Evolutionary conservation across 1,140 invertebrate species (phyloP), one percentile per base, ranked within the genome.

Genomic region (Zaprionus lachaisei): DNA sequence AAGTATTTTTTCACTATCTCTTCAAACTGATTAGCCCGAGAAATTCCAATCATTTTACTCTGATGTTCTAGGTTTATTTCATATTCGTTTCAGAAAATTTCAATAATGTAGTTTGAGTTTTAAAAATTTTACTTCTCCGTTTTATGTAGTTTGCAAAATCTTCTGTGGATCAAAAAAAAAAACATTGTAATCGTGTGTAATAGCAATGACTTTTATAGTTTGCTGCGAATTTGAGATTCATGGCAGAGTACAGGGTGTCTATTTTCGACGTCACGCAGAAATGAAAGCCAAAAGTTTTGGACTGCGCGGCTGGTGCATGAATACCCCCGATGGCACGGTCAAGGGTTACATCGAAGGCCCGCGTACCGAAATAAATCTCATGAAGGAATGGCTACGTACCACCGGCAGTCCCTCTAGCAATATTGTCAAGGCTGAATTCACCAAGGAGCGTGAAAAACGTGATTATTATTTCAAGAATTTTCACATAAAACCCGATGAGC

Each of bases 301-400:
- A 3, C 55, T 87, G 11, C 70, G 80, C 1, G 83, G 83, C 28
- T 87, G 83, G 77, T 87, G 83, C 64, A 83, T 72, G 72, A 83
- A 87, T 12, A 83, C 83, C 5, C n/a, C 37, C 0, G 4, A 58
- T 4, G 78, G 80, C 24, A 87, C 83, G 0, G 83, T 87, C 7
- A 74, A 57, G 49, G 83, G 83, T n/a, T 87, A 87, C 55, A 80
- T 87, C 11, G 83, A 87, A 22, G 83, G 83, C 1, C 83, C 77
- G 0, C 56, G 44, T n/a, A 51, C 20, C 15, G 80, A 83, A 55
- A 31, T 87, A 14, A 47, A 80, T 11, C 73, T 89, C 9, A 87
- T 87, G 83, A 87, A 78, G 44, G 84, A 89, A 15, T 87, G 83
- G 83, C 80, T 87, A 7, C 61, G 31, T 22, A 87, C 37, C 57